Evolutionary conservation across 2,888 invertebrate species (phyloP), one percentile per base, ranked within the genome.

Genomic region (Scrobipalpa costella): DNA sequence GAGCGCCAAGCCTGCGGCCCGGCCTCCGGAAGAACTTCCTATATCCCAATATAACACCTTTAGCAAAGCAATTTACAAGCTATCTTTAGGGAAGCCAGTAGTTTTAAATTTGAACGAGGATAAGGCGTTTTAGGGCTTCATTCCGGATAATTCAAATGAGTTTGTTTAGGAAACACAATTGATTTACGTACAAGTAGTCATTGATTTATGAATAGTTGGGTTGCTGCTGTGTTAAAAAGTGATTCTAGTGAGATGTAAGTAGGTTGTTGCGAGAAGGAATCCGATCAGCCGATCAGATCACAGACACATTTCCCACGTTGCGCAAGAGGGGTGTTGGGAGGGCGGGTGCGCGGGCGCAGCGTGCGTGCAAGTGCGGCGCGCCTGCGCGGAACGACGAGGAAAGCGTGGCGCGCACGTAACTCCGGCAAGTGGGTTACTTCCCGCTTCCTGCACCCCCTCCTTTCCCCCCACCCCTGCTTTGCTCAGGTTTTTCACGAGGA

Each of bases 391-490:
- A 77, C 79, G 74, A 68, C 75, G 73, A 75, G 77, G 80, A 81
- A 83, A 81, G 83, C 83, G 86, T 79, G 75, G 78, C 78, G 80
- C 76, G 75, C 77, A 83, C 84, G 84, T 84, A 80, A 88, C 78
- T 66, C 69, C 71, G 71, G 68, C 81, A 80, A 84, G 74, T 87
- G 69, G 85, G 84, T 83, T 83, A 87, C 81, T 88, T 90, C 88
- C 88, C 83, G 74, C 80, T 90, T 90, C 90, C 89, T 67, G 62
- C 66, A 68, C 34, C 63, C 57, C 66, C 61, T 62, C 61, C 66
- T 52, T 67, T 36, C 63, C 55, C 65, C 67, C n/a, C n/a, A n/a
- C n/a, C n/a, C n/a, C n/a, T n/a, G n/a, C n/a, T n/a, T n/a, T n/a
- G 65, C 67, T 57, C 68, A 66, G 60, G 71, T 80, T 83, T 82